Conservation (phyloP, 2,797 vertebrate species). For the Neosilurus hyrtlii region DNA sequence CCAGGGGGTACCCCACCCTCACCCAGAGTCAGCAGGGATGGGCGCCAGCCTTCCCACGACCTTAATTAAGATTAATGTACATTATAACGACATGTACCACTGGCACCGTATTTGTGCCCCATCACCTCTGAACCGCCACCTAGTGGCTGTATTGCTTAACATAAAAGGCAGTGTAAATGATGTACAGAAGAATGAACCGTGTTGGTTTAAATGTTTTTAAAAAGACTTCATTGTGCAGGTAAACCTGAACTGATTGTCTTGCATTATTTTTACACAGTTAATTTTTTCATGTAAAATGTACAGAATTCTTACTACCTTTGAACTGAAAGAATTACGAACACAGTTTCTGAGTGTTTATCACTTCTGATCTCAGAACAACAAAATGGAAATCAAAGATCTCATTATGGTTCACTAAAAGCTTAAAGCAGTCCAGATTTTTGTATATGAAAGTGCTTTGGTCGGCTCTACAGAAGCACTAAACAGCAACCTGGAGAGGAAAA, state of each 20-base stretch:
- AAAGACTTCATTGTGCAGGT: not conserved
- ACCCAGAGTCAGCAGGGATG: too few species aligned
- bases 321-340: not conserved
- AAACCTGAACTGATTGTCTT: not conserved
- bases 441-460: slow-evolving; percentile 10
- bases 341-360: not conserved
- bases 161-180: too few species aligned
- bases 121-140: too few species aligned
- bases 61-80: too few species aligned
- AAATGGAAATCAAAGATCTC: not conserved
- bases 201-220: not conserved
- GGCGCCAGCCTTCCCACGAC: too few species aligned
- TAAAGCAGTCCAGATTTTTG: not conserved
- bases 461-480: not conserved
- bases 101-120: too few species aligned
- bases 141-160: too few species aligned
- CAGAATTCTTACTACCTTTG: not conserved
- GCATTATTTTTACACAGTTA: not conserved
- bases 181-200: too few species aligned
- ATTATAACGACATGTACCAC: too few species aligned
- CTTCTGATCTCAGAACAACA: not conserved
- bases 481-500: not conserved
- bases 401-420: not conserved
- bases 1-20: too few species aligned
- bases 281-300: not conserved